Evolutionary conservation across 2,113 vertebrate genomes (phyloP), one percentile per base, ranked within the genome.

Genomic region (Pseudopipra pipra): DNA sequence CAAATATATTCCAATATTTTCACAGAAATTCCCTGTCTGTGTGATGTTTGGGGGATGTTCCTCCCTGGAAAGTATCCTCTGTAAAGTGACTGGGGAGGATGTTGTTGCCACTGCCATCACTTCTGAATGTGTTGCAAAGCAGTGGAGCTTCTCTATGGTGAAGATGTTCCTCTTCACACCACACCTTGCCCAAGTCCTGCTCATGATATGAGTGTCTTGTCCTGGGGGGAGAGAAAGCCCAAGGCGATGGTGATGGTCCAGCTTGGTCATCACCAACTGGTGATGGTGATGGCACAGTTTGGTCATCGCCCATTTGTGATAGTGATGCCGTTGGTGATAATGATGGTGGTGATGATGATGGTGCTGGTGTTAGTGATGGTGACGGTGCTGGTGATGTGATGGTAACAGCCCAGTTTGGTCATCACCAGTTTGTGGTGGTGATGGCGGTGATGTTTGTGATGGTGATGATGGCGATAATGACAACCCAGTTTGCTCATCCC

Each of bases 1-100:
- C 95, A 97, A 98, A 98, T 97, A 98, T 93, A 98, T 80, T 93
- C 97, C 96, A 97, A 97, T 97, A 95, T 97, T 98, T 98, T 97
- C 98, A 91, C 97, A 97, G 97, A 97, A 97, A 31, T 30, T 46
- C 49, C 77, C 71, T 31, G n/a, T 89, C 87, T 80, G 78, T 1
- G 22, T 89, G 78, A 21, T 73, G n/a, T 94, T 92, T 97, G 68
- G 37, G 75, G 68, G 75, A 11, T 35, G 37, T 15, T 74, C 23
- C 58, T 37, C 25, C 41, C 37, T 11, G 23, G n/a, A 56, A 54
- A 55, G 54, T 33, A 43, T 27, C 66, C 87, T 41, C 35, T 39
- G 23, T 12, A 6, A 55, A 37, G 33, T 10, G 41, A 24, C 27
- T 4, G 6, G 1, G 79, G 27, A 76, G 37, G 65, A 61, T 1